Evolutionary conservation across 2,797 vertebrate species (phyloP).

Genomic region (Scomberomorus guttatus): DNA sequence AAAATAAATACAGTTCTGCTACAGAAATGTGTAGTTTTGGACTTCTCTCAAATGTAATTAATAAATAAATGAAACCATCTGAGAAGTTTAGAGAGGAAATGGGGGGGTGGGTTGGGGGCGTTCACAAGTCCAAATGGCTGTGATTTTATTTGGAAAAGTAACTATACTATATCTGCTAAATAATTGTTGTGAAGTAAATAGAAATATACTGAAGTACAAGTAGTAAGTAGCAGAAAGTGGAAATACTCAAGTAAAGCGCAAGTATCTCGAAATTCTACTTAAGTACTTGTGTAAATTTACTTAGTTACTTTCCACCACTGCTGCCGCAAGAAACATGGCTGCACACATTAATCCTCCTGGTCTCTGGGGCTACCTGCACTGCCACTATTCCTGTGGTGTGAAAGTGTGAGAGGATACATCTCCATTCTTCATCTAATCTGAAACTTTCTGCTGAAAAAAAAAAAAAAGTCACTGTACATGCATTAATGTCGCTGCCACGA

Average conservation of each 20-base stretch:
- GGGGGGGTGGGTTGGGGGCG: too few species aligned
- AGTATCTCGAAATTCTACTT: neutral
- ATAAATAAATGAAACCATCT: conserved; percentile 3
- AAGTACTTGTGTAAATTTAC: neutral
- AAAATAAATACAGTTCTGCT: too few species aligned
- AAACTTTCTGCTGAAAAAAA: conserved; percentile 1
- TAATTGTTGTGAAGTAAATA: neutral
- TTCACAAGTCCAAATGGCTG: too few species aligned
- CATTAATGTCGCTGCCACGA: neutral
- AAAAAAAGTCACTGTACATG: neutral
- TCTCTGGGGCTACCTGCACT: neutral
- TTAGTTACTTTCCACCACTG: neutral
- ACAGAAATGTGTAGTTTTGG: too few species aligned
- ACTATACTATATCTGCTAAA: neutral
- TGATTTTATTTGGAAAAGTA: conserved; percentile 1
- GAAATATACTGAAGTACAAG: neutral
- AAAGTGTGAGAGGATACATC: conserved; percentile 13
- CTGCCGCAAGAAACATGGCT: conserved; percentile 12
- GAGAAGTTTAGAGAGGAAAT: neutral
- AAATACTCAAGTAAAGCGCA: neutral
- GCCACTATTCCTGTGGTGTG: neutral
- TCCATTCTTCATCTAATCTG: conserved; percentile 37
- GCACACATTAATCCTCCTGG: conserved; percentile 14
- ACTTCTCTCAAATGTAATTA: too few species aligned
- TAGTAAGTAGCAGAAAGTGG: neutral